phyloP scores from a whole-genome alignment of 2,797 vertebrate species.

The Eremophila alpestris region DNA sequence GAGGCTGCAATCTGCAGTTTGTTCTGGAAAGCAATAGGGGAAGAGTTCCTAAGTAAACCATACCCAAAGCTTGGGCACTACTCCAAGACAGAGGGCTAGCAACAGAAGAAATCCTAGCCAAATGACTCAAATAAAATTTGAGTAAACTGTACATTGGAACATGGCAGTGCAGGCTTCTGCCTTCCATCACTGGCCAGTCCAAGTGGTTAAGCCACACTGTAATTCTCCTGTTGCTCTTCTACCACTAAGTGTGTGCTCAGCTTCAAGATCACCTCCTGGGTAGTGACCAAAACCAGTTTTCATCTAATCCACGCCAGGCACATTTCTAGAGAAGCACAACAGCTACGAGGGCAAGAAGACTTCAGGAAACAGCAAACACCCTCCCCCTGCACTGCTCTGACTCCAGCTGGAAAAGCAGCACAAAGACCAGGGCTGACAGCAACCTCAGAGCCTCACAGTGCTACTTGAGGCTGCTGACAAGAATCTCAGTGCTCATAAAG shows the following conservation, averaged over 20 bases:
- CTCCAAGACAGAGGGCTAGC: neutral
- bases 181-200: neutral
- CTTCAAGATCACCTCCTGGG: neutral
- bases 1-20: neutral
- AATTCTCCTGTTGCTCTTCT: neutral
- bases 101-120: neutral
- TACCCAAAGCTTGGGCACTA: neutral
- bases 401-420: neutral
- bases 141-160: neutral
- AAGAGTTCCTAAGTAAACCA: neutral
- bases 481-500: neutral
- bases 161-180: neutral
- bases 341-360: neutral
- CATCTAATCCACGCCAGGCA: neutral
- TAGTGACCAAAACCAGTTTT: neutral
- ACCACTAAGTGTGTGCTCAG: neutral
- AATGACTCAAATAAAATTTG: neutral
- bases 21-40: neutral
- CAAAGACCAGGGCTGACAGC: neutral
- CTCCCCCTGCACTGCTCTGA: neutral
- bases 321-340: neutral
- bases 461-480: neutral
- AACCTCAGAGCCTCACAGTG: fast-evolving
- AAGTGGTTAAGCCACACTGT: neutral
- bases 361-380: neutral